Evolutionary conservation across 2,888 invertebrate species (phyloP).

Genomic region (Cephus pygmeus): DNA sequence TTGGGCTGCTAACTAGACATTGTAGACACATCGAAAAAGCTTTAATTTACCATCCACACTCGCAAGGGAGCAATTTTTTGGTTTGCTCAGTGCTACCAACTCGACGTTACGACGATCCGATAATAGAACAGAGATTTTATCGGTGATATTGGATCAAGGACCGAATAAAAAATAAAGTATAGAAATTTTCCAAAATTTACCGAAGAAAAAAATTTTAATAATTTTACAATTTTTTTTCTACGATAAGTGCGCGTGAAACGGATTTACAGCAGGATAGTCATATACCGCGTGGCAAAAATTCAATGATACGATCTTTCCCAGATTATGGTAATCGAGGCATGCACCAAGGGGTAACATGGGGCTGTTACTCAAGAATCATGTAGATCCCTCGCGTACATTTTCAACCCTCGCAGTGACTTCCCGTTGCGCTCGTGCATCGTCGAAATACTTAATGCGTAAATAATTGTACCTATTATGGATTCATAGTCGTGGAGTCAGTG

Average conservation of each 20-base stretch:
- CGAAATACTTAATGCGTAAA: conserved; percentile 42
- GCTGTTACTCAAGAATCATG: background rate
- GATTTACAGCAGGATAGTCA: background rate
- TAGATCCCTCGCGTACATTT: background rate
- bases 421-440: background rate
- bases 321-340: background rate
- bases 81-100: background rate
- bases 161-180: background rate
- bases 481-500: conserved; percentile 30
- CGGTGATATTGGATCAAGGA: background rate
- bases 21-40: background rate
- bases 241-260: background rate
- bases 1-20: background rate
- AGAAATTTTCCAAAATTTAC: background rate
- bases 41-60: background rate
- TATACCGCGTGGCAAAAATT: background rate
- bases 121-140: background rate
- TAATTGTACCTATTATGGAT: conserved; percentile 49
- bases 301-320: background rate
- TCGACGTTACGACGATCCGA: background rate
- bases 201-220: no score
- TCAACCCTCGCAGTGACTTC: background rate
- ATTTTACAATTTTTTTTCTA: no score
- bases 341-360: background rate
- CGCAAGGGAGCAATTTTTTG: background rate